These are phyloP conservation scores for Mastacembelus armatus DNA, from an alignment of 2,797 vertebrate species.

Conservation along the genomic window DNA sequence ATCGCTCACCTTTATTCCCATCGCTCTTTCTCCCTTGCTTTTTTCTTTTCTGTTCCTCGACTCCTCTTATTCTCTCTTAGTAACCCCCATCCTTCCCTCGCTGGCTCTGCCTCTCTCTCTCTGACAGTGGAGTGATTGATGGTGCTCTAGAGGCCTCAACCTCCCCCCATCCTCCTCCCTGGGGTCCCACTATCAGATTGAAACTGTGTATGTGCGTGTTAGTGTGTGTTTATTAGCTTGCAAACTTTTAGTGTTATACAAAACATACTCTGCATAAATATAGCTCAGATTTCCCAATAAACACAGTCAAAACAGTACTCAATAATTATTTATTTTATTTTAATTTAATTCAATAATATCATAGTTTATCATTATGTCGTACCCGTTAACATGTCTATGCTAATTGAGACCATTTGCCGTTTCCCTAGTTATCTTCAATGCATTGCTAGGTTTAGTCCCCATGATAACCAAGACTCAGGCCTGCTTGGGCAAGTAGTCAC, in stretches of 20 bases:
- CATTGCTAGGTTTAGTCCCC: slow-evolving; percentile 61
- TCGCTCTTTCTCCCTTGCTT: slow-evolving; percentile 37
- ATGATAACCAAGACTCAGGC: slow-evolving; percentile 69
- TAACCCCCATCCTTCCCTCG: slow-evolving; percentile 49
- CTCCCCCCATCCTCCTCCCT: slow-evolving; percentile 74
- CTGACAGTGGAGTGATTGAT: slow-evolving; percentile 85
- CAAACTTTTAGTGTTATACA: slow-evolving; percentile 34
- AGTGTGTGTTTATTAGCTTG: slow-evolving; percentile 33
- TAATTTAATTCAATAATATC: background rate
- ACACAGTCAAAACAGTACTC: background rate
- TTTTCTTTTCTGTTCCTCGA: slow-evolving; percentile 31
- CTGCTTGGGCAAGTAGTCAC: slow-evolving; percentile 64
- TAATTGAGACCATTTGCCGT: slow-evolving; percentile 19
- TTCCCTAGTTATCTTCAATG: slow-evolving; percentile 28
- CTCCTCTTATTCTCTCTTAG: slow-evolving; percentile 34
- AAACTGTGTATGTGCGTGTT: slow-evolving; percentile 32
- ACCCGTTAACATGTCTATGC: slow-evolving; percentile 11
- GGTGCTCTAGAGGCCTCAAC: slow-evolving; percentile 80
- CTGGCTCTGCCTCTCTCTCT: slow-evolving; percentile 52
- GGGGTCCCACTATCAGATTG: slow-evolving; percentile 73
- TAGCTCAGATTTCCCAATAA: background rate
- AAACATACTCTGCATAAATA: slow-evolving; percentile 3
- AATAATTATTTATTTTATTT: background rate
- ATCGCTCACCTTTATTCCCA: slow-evolving; percentile 46
- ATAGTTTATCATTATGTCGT: background rate